Evolutionary conservation across 1,140 invertebrate genomes (phyloP), one percentile per base, ranked within the genome.

Genomic region (Leptonema lineaticorne): DNA sequence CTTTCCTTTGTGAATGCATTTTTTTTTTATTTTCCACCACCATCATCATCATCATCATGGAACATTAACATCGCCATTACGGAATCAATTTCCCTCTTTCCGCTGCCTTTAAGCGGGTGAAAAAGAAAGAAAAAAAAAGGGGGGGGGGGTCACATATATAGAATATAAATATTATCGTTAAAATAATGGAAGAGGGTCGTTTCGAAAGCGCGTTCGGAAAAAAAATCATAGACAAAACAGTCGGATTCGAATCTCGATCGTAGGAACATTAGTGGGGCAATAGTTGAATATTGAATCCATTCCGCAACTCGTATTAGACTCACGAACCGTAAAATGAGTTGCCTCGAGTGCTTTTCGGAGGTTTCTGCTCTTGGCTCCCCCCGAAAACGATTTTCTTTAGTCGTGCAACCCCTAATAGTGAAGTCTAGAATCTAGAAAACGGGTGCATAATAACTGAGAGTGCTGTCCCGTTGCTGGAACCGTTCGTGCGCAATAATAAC

Each of bases 311-410:
- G 37, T 22, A 64, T 64, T 64, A 50, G 62, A 16, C 37, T 46
- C 33, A 50, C 45, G 62, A 53, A 64, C 20, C 62, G 62, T 64
- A 64, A 64, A 64, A 64, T 64, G 62, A 64, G 62, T 64, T 64
- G 62, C 62, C 33, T 28, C 20, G 62, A 50, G 41, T 64, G 62
- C 20, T 18, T 64, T 62, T 45, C n/a, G 33, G 37, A 33, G 5
- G 30, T 33, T 6, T 11, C 5, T 33, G 30, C 5, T 6, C 11
- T 33, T 18, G 16, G 22, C 46, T 20, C 46, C 46, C n/a, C 46
- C 1, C 46, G 9, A 41, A 41, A 41, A 9, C 3, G 37, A n/a
- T 59, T 33, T 28, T 16, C 26, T 37, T 16, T 56, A 6, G 20
- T 26, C 14, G 20, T 2, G 29, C 26, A n/a, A n/a, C 58, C 8